phyloP scores from a whole-genome alignment of 2,113 vertebrate species.

The Girardinichthys multiradiatus region DNA sequence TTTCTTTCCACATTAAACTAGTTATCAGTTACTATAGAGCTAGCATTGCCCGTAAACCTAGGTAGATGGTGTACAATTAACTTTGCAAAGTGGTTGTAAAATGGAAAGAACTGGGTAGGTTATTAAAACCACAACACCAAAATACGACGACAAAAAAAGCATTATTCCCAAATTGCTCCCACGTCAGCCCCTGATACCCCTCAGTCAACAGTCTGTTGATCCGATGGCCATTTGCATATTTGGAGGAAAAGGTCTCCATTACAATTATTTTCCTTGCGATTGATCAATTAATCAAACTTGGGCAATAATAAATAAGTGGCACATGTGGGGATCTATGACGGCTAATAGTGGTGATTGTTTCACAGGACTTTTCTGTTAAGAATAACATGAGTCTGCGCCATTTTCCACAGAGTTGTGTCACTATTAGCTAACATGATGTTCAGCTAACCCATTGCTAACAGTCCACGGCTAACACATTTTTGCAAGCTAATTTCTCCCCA shows the following conservation, averaged over 20 bases:
- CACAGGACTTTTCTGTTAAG: slow-evolving; percentile 52
- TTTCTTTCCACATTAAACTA: neutral
- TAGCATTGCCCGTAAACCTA: neutral
- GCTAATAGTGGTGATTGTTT: slow-evolving; percentile 14
- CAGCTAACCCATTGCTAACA: slow-evolving; percentile 64
- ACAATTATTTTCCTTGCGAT: neutral
- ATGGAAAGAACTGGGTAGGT: neutral
- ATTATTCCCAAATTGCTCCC: neutral
- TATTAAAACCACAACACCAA: neutral
- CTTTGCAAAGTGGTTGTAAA: neutral
- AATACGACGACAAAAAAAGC: neutral
- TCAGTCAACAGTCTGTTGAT: neutral
- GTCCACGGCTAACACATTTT: slow-evolving; percentile 43
- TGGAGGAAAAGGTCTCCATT: neutral
- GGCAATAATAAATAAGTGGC: neutral
- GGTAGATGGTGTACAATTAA: neutral
- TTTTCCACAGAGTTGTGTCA: slow-evolving; percentile 74
- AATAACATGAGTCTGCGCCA: slow-evolving; percentile 75
- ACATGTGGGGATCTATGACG: neutral
- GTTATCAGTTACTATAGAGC: neutral
- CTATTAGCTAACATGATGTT: slow-evolving; percentile 65
- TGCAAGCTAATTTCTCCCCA: slow-evolving; percentile 13
- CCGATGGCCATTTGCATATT: neutral
- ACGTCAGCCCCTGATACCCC: neutral
- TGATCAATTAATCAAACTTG: neutral